Conservation (phyloP, 2,113 vertebrate species). For the Catharus bicknelli region DNA sequence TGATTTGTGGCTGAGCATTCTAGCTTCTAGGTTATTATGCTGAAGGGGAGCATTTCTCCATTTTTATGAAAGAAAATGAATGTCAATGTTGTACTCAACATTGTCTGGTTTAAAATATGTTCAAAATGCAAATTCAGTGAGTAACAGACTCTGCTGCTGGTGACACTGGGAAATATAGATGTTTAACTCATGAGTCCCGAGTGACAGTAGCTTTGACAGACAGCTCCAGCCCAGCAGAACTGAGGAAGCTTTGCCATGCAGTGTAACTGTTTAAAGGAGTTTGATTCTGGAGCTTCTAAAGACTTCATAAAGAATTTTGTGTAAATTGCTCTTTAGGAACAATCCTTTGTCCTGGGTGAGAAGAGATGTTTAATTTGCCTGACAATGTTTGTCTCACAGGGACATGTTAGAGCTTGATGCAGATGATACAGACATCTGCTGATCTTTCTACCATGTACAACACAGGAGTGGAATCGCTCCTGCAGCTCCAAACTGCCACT, state of each 20-base stretch:
- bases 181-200: background rate
- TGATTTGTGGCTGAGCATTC: constrained; percentile 53
- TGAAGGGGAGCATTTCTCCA: constrained; percentile 31
- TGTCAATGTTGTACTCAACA: constrained; percentile 8
- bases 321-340: background rate
- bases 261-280: background rate
- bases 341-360: background rate
- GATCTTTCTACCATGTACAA: background rate
- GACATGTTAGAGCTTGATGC: background rate
- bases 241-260: background rate
- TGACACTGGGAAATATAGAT: constrained; percentile 33
- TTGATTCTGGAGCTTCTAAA: background rate
- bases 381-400: background rate
- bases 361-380: background rate
- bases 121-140: constrained; percentile 27
- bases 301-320: background rate
- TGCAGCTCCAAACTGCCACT: background rate
- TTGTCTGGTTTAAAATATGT: constrained; percentile 25
- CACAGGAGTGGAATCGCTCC: background rate
- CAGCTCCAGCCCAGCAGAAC: constrained; percentile 17
- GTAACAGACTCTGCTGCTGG: background rate
- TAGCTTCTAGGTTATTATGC: constrained; percentile 13
- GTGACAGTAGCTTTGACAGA: constrained; percentile 3
- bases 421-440: background rate
- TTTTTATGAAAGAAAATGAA: constrained; percentile 52